Base-by-base conservation (phyloP, 2,797 vertebrate species). In the Pempheris klunzingeri region DNA sequence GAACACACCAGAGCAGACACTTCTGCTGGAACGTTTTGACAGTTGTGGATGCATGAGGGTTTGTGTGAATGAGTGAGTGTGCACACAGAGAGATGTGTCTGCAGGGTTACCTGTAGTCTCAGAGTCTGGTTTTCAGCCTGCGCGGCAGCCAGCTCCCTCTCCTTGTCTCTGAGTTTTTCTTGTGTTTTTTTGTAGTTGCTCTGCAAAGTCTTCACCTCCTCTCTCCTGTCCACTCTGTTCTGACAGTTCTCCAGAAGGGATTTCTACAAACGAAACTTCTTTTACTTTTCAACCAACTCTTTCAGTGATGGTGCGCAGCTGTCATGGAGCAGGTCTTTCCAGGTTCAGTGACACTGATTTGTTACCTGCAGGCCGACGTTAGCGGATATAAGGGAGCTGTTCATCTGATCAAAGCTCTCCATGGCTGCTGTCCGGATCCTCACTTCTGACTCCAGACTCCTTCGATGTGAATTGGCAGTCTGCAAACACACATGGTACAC, bases 391-490 rank as follows among this genome's bases (percentile, higher is more conserved):
- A 99, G 93, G 4, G 97, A 96, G 70, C 91, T 97, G 93, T 97
- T 99, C 96, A 98, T 96, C 89, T 96, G 93, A 82, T 96, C 96
- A 75, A 97, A 97, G 88, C 94, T 97, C 15, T 98, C 97, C 95
- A 99, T 94, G 71, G 97, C 97, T 26, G 94, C 84, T 0, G 96
- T 96, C 76, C 98, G 95, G 32, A 95, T 81, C 86, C 87, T 95
- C 76, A 97, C 95, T 89, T 98, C 97, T 54, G 92, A 94, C 92
- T 98, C 96, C 78, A 99, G 93, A 72, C 95, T 96, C 69, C 92
- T 94, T 74, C 95, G 94, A 41, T 96, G 95, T 61, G 96, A 93
- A 79, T 95, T 96, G 70, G 97, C 95, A 49, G 94, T 76, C 98
- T 99, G 86, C 54, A 74, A 57, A 80, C 36, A 81, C 54, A 43